Evolutionary conservation across 2,113 vertebrate species (phyloP), one percentile per base, ranked within the genome.

Genomic region (Chionomys nivalis): DNA sequence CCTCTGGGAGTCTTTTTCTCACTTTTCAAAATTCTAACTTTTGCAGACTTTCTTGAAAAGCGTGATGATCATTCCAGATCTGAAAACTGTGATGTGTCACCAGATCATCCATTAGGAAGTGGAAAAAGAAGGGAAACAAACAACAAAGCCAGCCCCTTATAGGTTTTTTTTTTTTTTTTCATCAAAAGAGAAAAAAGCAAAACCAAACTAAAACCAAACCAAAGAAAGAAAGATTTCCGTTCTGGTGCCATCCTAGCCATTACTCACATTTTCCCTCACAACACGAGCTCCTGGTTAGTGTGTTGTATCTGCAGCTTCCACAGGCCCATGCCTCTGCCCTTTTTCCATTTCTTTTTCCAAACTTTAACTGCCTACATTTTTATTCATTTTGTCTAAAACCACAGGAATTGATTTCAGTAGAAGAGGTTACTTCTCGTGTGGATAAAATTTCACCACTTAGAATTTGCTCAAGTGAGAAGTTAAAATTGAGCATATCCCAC

Each of bases 41-140:
- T 87, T 92, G 14, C 91, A 97, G 44, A 85, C 75, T 95, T 96
- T 97, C 90, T 97, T 96, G 85, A 94, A 95, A 96, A 96, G 61
- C 39, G 7, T 26, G 87, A 9, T 39, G 23, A 16, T 75, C 42
- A 81, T 95, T 88, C 70, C 70, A 90, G 70, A 86, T 92, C 47
- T 86, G 85, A 82, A 63, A 77, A 77, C 21, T 28, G 72, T 81
- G 12, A 76, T 89, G 81, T 86, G 85, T 94, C 86, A 94, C 26
- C 66, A 92, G 72, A 77, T 93, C 88, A 93, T 77, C 24, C 76
- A 86, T 93, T 95, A 49, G 76, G 55, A 91, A 63, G 36, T 36
- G 31, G 28, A 5, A 33, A 58, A 72, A 36, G 36, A 55, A 39
- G 44, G 21, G 14, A 75, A 39, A 72, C 28, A 1, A n/a, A 23